These are phyloP conservation scores for Petrolisthes cinctipes DNA, from an alignment of 2,888 invertebrate genomes.

Conservation along the genomic window DNA sequence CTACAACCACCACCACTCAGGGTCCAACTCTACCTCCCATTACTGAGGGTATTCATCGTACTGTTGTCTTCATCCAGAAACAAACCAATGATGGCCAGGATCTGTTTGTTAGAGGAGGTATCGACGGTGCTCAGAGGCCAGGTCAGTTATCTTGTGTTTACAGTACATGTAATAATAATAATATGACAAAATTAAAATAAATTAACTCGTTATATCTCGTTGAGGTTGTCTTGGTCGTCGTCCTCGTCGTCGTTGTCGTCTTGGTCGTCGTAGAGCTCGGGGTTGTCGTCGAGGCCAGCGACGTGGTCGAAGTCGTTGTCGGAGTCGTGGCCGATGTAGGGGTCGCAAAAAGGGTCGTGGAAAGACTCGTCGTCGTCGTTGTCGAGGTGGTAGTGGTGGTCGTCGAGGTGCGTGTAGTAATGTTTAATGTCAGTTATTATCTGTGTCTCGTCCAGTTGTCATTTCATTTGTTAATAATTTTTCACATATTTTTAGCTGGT, in stretches of 20 bases:
- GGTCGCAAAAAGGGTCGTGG: too few species aligned
- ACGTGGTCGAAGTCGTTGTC: too few species aligned
- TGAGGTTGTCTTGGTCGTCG: too few species aligned
- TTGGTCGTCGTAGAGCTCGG: too few species aligned
- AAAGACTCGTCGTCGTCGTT: too few species aligned
- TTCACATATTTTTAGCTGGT: background rate
- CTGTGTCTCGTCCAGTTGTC: background rate
- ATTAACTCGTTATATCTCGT: too few species aligned
- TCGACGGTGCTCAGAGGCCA: constrained; percentile 65
- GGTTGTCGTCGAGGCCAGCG: too few species aligned
- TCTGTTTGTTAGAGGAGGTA: constrained; percentile 71
- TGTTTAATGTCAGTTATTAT: too few species aligned
- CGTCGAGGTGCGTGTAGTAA: background rate
- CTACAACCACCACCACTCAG: constrained; percentile 42
- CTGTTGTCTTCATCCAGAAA: constrained; percentile 69
- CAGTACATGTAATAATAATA: background rate
- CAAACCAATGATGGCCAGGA: constrained; percentile 70
- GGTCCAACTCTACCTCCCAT: constrained; percentile 36
- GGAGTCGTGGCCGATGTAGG: too few species aligned
- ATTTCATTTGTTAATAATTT: background rate
- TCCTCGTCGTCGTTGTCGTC: too few species aligned
- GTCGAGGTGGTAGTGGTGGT: too few species aligned
- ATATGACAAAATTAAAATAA: too few species aligned
- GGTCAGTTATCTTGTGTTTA: constrained; percentile 24
- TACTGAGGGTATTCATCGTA: constrained; percentile 67